Base-by-base conservation (phyloP, 2,113 vertebrate species). In the Melanotaenia duboulayi region DNA sequence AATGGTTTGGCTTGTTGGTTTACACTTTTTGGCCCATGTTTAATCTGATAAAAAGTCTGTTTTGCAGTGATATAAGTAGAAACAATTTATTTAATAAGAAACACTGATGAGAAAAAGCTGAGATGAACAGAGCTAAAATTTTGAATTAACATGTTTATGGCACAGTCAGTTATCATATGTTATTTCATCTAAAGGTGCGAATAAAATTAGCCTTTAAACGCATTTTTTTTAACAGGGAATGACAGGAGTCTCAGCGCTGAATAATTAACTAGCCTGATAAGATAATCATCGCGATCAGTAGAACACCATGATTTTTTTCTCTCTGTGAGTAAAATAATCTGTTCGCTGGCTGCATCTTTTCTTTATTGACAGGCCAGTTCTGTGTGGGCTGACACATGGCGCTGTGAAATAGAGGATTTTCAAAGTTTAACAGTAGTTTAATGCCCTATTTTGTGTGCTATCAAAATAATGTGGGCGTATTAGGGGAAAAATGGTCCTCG, bases 301-400 rank as follows among this genome's bases (percentile, higher is more conserved):
- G 32, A 42, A 57, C 51, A 42, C 16, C 8, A 12, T 0, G 19
- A 8, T 13, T 42, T 11, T 55, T 73, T 24, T 25, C 12, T 23
- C 10, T 55, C 4, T 19, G 32, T 35, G 32, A 35, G 32, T 5
- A 35, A 5, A 50, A 39, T 2, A 16, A 7, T 57, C 49, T 40
- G 20, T 0, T 51, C 32, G 22, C 42, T 35, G 12, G 7, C 22
- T 64, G 40, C 4, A 28, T 32, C 4, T 0, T 2, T 69, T 46
- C 20, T 57, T 50, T 42, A 2, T 35, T 70, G 42, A 65, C 24
- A 48, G 51, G 54, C 28, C 22, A 10, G 46, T 12, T 2, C 37
- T 48, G 49, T 50, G 62, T 74, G 69, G 73, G 68, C 69, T 40
- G 39, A 68, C 28, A 62, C 59, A 2, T n/a, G 12, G 23, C 63